phyloP scores from a whole-genome alignment of 2,113 vertebrate genomes.

The Perca schrenkii region DNA sequence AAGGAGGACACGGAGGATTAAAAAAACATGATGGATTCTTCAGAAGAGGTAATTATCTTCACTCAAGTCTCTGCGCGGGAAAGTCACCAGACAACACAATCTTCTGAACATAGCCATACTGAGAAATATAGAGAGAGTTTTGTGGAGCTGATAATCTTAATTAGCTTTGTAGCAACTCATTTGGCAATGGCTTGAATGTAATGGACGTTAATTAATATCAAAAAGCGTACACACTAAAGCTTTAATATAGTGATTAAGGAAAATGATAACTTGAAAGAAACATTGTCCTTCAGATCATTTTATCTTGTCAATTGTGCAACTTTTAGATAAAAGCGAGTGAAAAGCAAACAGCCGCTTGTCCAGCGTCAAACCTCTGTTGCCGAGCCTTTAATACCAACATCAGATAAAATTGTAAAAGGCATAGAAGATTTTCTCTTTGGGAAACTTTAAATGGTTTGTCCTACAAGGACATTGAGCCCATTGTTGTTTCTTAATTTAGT shows the following conservation, averaged over 20 bases:
- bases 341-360: neutral
- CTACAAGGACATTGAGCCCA: neutral
- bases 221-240: too few species aligned
- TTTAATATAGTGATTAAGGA: neutral
- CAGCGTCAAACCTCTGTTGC: neutral
- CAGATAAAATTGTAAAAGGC: neutral
- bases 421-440: neutral
- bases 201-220: too few species aligned
- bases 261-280: neutral
- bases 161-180: too few species aligned
- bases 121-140: too few species aligned
- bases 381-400: neutral
- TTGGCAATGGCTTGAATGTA: too few species aligned
- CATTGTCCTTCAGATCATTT: neutral
- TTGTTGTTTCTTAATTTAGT: constrained; percentile 3
- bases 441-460: neutral
- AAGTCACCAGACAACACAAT: too few species aligned
- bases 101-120: too few species aligned
- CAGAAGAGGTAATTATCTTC: too few species aligned
- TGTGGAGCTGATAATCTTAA: too few species aligned
- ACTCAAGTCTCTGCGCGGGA: too few species aligned
- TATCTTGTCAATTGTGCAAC: neutral
- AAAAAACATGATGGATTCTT: too few species aligned
- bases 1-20: too few species aligned
- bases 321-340: neutral